These are phyloP conservation scores for Porites lobata DNA, from an alignment of 92 coral and sea anemone species.

Conservation along the genomic window DNA sequence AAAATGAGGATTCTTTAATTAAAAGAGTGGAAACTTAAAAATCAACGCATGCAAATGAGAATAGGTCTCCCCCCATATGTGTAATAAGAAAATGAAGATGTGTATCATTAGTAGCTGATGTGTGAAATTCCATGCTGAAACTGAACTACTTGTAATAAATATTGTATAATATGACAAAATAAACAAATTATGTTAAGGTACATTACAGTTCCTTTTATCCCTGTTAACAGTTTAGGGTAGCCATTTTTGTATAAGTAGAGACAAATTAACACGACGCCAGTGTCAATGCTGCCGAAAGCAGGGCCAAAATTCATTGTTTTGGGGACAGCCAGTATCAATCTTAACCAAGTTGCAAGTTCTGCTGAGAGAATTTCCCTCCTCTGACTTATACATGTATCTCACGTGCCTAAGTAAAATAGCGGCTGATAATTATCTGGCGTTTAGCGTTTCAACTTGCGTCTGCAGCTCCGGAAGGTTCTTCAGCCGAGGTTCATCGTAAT, in stretches of 20 bases:
- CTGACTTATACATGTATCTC: slow-evolving; percentile 4
- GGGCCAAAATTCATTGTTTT: neutral
- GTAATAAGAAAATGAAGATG: slow-evolving; percentile 20
- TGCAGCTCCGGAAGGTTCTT: slow-evolving; percentile 41
- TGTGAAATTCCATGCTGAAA: slow-evolving; percentile 7
- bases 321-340: neutral
- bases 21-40: slow-evolving; percentile 30
- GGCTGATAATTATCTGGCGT: slow-evolving; percentile 41
- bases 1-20: slow-evolving; percentile 28
- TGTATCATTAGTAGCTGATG: slow-evolving; percentile 11
- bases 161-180: slow-evolving; percentile 10
- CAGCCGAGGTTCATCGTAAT: slow-evolving; percentile 31
- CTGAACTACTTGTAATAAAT: slow-evolving; percentile 13
- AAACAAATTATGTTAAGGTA: slow-evolving; percentile 20
- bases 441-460: slow-evolving; percentile 54
- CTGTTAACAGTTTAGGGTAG: slow-evolving; percentile 21
- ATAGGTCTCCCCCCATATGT: slow-evolving; percentile 30
- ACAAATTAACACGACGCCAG: slow-evolving; percentile 8
- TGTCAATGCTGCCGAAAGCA: slow-evolving; percentile 22
- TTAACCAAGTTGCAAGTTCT: neutral
- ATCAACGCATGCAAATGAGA: slow-evolving; percentile 30
- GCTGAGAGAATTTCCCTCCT: neutral
- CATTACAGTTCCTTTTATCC: slow-evolving; percentile 5
- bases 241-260: slow-evolving; percentile 22
- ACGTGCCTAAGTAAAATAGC: slow-evolving; percentile 26